A percentile compares a stretch with the other conserved stretches of the same genome.
Evolutionary conservation across 2,113 vertebrate genomes (phyloP).

Genomic region (Taxidea taxus): DNA sequence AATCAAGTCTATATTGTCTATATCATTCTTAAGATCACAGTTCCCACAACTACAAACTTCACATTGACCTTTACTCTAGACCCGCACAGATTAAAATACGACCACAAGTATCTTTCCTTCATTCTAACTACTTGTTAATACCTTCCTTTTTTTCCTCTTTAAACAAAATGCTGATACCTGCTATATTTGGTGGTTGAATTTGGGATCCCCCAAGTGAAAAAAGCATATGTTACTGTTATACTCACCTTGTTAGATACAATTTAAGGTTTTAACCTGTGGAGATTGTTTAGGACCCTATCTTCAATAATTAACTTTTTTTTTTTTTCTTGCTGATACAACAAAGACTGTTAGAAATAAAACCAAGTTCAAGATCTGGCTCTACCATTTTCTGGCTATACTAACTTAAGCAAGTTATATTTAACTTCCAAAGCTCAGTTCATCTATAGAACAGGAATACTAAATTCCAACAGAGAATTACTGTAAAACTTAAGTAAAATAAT

Average conservation of each 20-base stretch:
- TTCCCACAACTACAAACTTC: slow-evolving; percentile 6
- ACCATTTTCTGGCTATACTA: not conserved
- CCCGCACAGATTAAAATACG: not conserved
- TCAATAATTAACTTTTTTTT: slow-evolving; percentile 40
- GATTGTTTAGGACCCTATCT: not conserved
- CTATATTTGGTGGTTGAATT: not conserved
- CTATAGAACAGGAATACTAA: not conserved
- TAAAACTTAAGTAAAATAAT: slow-evolving; percentile 22
- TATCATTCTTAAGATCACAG: not conserved
- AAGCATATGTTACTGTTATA: slow-evolving; percentile 19
- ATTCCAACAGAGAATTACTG: not conserved
- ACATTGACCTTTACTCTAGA: slow-evolving; percentile 2
- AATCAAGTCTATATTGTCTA: not conserved
- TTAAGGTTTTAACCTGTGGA: not conserved
- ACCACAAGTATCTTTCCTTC: not conserved
- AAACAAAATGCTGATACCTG: not conserved
- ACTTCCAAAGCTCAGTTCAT: slow-evolving; percentile 1
- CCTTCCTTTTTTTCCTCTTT: not conserved
- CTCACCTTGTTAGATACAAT: slow-evolving; percentile 24
- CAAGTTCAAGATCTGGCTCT: slow-evolving; percentile 31
- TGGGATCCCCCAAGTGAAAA: not conserved
- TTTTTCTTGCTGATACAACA: not conserved
- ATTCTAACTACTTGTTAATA: not conserved
- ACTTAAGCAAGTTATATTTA: slow-evolving; percentile 25
- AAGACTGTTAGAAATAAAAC: slow-evolving; percentile 46